phyloP scores from a whole-genome alignment of 2,113 vertebrate genomes.

The Halichoerus grypus region DNA sequence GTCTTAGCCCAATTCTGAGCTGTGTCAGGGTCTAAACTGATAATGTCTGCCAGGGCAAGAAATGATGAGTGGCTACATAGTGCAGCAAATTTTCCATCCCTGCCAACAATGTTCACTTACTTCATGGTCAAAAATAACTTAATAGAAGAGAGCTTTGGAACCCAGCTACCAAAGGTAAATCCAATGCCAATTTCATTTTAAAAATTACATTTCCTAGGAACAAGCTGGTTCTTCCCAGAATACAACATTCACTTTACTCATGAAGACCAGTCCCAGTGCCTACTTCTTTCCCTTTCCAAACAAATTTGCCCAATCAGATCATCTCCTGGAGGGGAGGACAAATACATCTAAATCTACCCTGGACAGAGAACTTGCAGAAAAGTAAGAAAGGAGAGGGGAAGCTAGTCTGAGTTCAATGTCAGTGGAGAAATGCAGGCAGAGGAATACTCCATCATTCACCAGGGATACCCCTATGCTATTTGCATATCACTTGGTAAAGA shows the following conservation, averaged over 20 bases:
- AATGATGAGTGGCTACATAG: background rate
- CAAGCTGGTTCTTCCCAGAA: background rate
- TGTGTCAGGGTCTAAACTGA: background rate
- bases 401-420: background rate
- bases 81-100: background rate
- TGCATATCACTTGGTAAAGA: background rate
- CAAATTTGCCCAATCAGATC: background rate
- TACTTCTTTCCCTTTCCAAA: background rate
- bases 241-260: background rate
- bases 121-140: background rate
- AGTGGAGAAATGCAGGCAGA: background rate
- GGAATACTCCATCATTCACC: background rate
- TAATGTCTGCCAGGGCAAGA: background rate
- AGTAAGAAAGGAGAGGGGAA: background rate
- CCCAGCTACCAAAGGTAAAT: background rate
- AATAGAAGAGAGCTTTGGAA: background rate
- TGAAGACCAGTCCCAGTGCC: background rate
- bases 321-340: background rate
- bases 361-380: background rate
- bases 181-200: background rate
- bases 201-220: conserved; percentile 2
- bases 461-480: background rate
- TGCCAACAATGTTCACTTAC: too few relatives aligned
- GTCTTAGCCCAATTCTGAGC: background rate
- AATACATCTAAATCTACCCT: background rate